Conservation (phyloP, 2,888 invertebrate species). For the Calameuta idolon region DNA sequence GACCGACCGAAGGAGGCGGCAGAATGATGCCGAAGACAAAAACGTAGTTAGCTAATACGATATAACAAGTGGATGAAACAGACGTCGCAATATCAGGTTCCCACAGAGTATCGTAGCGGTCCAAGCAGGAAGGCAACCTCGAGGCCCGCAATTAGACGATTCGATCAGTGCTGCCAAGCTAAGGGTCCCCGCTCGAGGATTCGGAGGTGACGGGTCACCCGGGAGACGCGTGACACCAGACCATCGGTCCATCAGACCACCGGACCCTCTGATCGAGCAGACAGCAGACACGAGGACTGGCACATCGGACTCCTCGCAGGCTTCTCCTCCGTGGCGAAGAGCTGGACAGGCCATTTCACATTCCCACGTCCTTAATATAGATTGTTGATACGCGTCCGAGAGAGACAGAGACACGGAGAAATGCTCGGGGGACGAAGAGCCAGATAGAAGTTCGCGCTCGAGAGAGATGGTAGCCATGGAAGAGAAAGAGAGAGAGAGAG, state of each 20-base stretch:
- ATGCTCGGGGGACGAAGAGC: constrained; percentile 1
- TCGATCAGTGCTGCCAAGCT: not conserved
- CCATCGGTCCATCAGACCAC: no score
- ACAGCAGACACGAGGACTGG: constrained; percentile 26
- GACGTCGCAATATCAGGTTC: not conserved
- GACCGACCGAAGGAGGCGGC: not conserved
- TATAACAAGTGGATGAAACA: not conserved
- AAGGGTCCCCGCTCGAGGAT: not conserved
- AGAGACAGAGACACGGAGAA: constrained; percentile 25
- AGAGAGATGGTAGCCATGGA: not conserved
- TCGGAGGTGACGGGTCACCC: constrained; percentile 21
- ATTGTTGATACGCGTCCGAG: constrained; percentile 53
- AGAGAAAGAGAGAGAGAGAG: constrained; percentile 17
- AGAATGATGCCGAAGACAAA: not conserved
- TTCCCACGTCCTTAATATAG: constrained; percentile 63
- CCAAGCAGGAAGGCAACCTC: not conserved
- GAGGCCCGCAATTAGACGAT: not conserved
- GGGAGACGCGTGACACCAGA: constrained; percentile 25
- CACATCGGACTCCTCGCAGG: constrained; percentile 27
- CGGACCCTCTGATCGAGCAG: constrained; percentile 12
- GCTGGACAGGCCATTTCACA: constrained; percentile 55
- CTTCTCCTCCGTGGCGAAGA: constrained; percentile 25
- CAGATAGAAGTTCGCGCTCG: not conserved
- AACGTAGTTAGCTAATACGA: not conserved
- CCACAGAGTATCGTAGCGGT: not conserved